Percentiles rank a stretch among this genome's conserved stretches.
Conservation (phyloP, 2,113 vertebrate species). For the Thunnus maccoyii region DNA sequence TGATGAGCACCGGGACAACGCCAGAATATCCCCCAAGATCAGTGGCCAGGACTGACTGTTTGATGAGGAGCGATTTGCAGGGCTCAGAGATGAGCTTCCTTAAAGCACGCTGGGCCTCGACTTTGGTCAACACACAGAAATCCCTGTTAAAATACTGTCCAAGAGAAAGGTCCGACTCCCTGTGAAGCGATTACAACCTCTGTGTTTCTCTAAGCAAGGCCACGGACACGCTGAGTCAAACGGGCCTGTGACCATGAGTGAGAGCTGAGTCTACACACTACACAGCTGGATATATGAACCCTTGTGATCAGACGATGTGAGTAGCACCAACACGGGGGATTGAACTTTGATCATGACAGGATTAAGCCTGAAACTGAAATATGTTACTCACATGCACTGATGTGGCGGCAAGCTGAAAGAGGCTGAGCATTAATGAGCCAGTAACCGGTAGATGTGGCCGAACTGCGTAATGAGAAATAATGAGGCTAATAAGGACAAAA, state of each 20-base stretch:
- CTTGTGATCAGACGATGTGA: constrained; percentile 26
- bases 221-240: constrained; percentile 27
- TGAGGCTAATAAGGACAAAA: constrained; percentile 13
- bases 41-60: constrained; percentile 26
- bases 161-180: constrained; percentile 22
- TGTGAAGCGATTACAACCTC: constrained; percentile 53
- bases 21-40: constrained; percentile 33
- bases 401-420: constrained; percentile 31
- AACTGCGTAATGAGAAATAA: constrained; percentile 34
- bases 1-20: constrained; percentile 39
- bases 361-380: constrained; percentile 29
- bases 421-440: constrained; percentile 45
- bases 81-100: constrained; percentile 63
- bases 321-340: constrained; percentile 2
- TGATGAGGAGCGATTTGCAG: constrained; percentile 56
- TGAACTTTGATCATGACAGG: constrained; percentile 59
- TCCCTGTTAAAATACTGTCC: constrained; percentile 63
- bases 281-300: constrained; percentile 36
- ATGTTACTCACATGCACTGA: constrained; percentile 20
- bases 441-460: constrained; percentile 6
- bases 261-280: constrained; percentile 8
- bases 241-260: constrained; percentile 3
- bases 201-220: constrained; percentile 31
- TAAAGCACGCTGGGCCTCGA: constrained; percentile 44
- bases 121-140: constrained; percentile 66